Conservation (phyloP, 2,888 invertebrate genomes). For the Zele albiditarsus region DNA sequence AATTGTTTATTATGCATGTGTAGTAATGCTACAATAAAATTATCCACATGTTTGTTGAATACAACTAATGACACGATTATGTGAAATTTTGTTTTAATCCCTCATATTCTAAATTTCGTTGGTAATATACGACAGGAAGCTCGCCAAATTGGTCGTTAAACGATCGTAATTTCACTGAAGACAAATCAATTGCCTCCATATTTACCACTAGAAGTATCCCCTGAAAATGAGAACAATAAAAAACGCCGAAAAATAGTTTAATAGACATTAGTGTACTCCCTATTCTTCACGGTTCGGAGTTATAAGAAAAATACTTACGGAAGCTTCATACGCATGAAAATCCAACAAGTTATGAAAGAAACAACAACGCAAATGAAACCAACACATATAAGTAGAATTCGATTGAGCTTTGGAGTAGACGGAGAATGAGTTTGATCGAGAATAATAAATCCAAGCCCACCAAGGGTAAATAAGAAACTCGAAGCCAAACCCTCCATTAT, state of each 20-base stretch:
- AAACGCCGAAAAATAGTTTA: not conserved
- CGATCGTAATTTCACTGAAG: slow-evolving; percentile 25
- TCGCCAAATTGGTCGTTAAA: slow-evolving; percentile 11
- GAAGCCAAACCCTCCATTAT: slow-evolving; percentile 99
- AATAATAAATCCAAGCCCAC: slow-evolving; percentile 96
- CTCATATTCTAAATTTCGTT: not conserved
- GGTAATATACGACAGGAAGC: not conserved
- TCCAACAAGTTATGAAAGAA: slow-evolving; percentile 96
- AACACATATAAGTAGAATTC: slow-evolving; percentile 90
- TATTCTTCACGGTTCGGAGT: not conserved
- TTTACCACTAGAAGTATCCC: slow-evolving; percentile 70
- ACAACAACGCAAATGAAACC: slow-evolving; percentile 94
- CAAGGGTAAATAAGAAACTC: slow-evolving; percentile 96
- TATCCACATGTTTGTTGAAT: not conserved
- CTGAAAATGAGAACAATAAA: slow-evolving; percentile 59
- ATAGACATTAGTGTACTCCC: not conserved
- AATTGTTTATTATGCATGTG: not conserved
- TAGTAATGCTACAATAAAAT: not conserved
- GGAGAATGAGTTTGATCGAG: slow-evolving; percentile 96
- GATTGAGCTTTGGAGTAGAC: slow-evolving; percentile 90
- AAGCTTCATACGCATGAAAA: slow-evolving; percentile 99
- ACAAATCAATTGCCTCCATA: slow-evolving; percentile 46
- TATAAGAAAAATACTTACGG: slow-evolving; percentile 75
- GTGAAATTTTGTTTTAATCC: not conserved
- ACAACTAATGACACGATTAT: not conserved